These are phyloP conservation scores for Drosophila pegasa DNA, from an alignment of 2,888 invertebrate genomes.

Conservation along the genomic window DNA sequence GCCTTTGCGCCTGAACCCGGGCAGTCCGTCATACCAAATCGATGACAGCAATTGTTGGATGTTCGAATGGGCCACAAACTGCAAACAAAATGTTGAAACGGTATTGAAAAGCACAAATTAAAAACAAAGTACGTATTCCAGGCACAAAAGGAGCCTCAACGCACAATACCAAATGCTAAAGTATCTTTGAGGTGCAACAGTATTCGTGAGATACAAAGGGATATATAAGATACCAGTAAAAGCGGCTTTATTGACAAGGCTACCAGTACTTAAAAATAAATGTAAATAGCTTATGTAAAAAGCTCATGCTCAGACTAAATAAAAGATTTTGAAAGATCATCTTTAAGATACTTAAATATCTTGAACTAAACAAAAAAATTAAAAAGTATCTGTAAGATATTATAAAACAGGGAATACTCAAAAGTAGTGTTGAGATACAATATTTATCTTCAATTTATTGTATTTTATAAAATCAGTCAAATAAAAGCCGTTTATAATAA, in stretches of 20 bases:
- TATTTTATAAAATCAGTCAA: too few species aligned
- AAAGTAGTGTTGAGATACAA: not conserved
- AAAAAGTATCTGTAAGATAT: too few species aligned
- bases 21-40: constrained; percentile 98
- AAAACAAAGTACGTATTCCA: not conserved
- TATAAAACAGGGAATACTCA: not conserved
- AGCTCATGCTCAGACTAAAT: not conserved
- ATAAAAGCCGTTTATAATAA: too few species aligned
- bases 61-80: constrained; percentile 98
- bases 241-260: not conserved
- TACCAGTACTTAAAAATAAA: too few species aligned
- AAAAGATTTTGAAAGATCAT: too few species aligned
- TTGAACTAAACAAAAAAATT: too few species aligned
- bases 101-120: not conserved
- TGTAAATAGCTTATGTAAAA: not conserved
- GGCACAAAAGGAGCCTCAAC: not conserved
- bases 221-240: not conserved
- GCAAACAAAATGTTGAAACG: constrained; percentile 38
- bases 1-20: constrained; percentile 95
- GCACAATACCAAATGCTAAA: not conserved
- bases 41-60: constrained; percentile 96
- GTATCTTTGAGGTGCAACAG: not conserved
- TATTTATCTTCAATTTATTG: not conserved
- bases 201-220: not conserved
- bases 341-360: too few species aligned